Percentiles rank a stretch among this genome's conserved stretches.
These are phyloP conservation scores for Ferdinandea cuprea DNA, from an alignment of 2,888 invertebrate species.

Conservation along the genomic window DNA sequence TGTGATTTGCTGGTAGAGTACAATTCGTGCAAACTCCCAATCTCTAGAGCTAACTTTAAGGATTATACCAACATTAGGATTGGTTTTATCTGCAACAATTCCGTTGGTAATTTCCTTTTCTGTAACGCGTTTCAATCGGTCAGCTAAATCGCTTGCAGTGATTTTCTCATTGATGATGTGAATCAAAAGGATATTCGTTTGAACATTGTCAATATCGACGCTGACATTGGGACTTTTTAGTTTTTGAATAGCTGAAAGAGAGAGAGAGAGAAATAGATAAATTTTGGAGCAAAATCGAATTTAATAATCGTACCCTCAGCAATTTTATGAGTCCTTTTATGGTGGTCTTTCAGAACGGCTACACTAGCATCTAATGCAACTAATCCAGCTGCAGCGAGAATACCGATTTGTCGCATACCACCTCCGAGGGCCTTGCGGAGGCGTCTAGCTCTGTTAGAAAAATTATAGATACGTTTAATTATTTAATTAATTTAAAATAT, in stretches of 20 bases:
- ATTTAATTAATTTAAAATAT: not conserved
- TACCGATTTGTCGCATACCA: slow-evolving; percentile 95
- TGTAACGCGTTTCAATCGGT: slow-evolving; percentile 83
- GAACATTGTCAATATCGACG: slow-evolving; percentile 86
- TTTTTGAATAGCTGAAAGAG: slow-evolving; percentile 85
- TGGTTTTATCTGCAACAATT: slow-evolving; percentile 81
- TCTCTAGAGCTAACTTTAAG: slow-evolving; percentile 86
- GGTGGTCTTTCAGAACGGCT: slow-evolving; percentile 88
- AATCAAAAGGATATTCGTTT: slow-evolving; percentile 91
- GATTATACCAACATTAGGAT: slow-evolving; percentile 81
- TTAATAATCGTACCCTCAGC: slow-evolving; percentile 85
- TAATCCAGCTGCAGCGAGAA: slow-evolving; percentile 94
- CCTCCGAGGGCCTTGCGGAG: slow-evolving; percentile 95
- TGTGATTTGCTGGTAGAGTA: slow-evolving; percentile 88
- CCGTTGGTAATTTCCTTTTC: slow-evolving; percentile 84
- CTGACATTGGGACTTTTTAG: slow-evolving; percentile 85
- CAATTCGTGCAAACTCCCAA: slow-evolving; percentile 86
- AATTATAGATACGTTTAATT: not conserved
- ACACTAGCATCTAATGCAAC: slow-evolving; percentile 92
- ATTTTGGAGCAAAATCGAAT: not conserved
- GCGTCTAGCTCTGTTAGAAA: slow-evolving; percentile 87
- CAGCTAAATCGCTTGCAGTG: slow-evolving; percentile 84
- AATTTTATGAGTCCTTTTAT: slow-evolving; percentile 86
- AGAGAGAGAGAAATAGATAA: not conserved
- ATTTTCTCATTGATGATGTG: slow-evolving; percentile 85